Conservation (phyloP, 1,140 invertebrate species). For the Lerema accius region DNA sequence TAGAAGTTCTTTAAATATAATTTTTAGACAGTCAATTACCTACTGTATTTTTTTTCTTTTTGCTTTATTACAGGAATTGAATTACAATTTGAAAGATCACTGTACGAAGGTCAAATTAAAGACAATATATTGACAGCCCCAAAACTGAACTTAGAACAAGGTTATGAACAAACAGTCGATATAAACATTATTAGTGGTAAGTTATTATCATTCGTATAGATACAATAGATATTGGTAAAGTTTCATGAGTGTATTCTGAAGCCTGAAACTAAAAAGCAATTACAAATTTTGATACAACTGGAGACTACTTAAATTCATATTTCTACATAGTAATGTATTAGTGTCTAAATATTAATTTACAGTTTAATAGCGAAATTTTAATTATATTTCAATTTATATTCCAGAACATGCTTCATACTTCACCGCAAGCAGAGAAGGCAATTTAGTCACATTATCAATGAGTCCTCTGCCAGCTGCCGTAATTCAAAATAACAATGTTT, state of each 20-base stretch:
- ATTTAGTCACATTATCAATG: conserved; percentile 48
- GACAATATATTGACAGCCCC: conserved; percentile 42
- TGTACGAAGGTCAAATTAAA: conserved; percentile 47
- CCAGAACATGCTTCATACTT: conserved; percentile 48
- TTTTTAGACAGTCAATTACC: too few relatives aligned
- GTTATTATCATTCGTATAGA: neutral
- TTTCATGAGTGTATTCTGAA: too few relatives aligned
- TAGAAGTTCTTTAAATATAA: too few relatives aligned
- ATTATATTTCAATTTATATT: conserved; percentile 35
- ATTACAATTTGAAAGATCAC: conserved; percentile 43
- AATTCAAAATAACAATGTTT: conserved; percentile 46
- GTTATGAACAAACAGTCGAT: conserved; percentile 36
- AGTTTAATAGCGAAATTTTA: too few relatives aligned
- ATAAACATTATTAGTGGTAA: conserved; percentile 45
- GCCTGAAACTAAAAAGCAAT: too few relatives aligned
- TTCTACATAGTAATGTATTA: too few relatives aligned
- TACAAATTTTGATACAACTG: too few relatives aligned
- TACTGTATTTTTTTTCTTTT: too few relatives aligned
- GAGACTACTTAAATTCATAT: too few relatives aligned
- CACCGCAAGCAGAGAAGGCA: conserved; percentile 34
- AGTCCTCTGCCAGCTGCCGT: conserved; percentile 37
- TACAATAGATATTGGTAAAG: too few relatives aligned
- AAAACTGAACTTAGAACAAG: conserved; percentile 43
- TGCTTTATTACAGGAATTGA: conserved; percentile 40
- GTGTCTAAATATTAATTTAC: too few relatives aligned